Base-by-base conservation (phyloP, 2,888 invertebrate species). In the Catocala fraxini region DNA sequence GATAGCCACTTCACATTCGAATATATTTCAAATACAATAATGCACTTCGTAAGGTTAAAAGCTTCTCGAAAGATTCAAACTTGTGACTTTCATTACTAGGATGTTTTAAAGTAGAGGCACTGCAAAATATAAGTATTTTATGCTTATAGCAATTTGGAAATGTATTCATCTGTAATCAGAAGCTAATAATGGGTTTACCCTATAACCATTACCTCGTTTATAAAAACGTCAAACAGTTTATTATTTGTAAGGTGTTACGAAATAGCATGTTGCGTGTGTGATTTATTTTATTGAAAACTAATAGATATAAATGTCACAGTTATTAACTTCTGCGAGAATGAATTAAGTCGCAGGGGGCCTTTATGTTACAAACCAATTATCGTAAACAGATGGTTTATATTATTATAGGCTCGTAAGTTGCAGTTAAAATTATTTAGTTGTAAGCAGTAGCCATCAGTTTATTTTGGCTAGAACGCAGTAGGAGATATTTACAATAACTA, bases 301-400 rank as follows among this genome's bases (percentile, higher is more conserved):
- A n/a, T 39, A 45, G 10, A 34, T 43, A 42, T n/a, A 43, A 49
- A 43, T n/a, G 35, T 51, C 35, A 51, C 13, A 42, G 15, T 42
- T 34, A 42, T 49, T n/a, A 43, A 34, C 11, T 34, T 43, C 42
- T 49, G 42, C 13, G 33, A 15, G 34, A 53, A 43, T 59, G 35
- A n/a, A 55, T 46, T 51, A 51, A 56, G 41, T 34, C 5, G 51
- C 25, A 52, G 58, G 58, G 58, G 58, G 58, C 35, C 57, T 58
- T 56, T 48, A 48, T 55, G 10, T 6, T 46, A 11, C 10, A 41
- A 12, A 41, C 12, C 46, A 25, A 46, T 57, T 45, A 51, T 46
- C 51, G 39, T 58, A 51, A 51, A 51, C 48, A 25, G 6, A 25
- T 39, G 41, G 41, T 52, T 58, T 39, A 51, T 51, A 51, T 25